Evolutionary conservation across 2,888 invertebrate species (phyloP), one percentile per base, ranked within the genome.

Genomic region (Philereme vetulata): DNA sequence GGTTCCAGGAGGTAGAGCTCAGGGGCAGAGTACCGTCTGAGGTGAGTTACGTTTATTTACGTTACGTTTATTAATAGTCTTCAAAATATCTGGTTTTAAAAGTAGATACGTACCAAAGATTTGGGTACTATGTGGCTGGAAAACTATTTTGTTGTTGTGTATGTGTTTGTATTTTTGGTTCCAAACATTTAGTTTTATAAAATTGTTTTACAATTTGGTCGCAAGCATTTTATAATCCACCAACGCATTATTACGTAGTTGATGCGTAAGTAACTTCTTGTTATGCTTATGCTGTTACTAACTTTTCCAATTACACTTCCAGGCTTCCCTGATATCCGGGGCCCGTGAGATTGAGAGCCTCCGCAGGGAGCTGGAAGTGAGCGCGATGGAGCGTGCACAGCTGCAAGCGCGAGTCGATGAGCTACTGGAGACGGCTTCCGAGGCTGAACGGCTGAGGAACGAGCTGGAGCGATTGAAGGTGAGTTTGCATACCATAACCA

Each of bases 391-490:
- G 82, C 94, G 95, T 70, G 90, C 93, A 47, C 93, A 93, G 74
- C 86, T 95, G 73, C 94, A 95, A 78, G 81, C 94, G 64, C 91
- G 91, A 71, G 91, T 94, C 34, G 88, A 90, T 46, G 95, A 95
- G 77, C 81, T 96, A 72, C 83, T 94, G 74, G 94, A 94, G 73
- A 93, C 94, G 72, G 94, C 94, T 63, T 93, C 93, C 53, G 96
- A 96, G 78, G 93, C 96, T 60, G 94, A 94, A 65, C 90, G 93
- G 69, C 88, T 96, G 57, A 93, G 95, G 71, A 93, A 93, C 59
- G 96, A 96, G 85, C 93, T 96, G 70, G 93, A 94, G 44, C 93
- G 94, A 71, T 84, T 96, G 72, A 96, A 96, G 94, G 95, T 96
- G 75, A 9, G 34, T 54, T 5, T 38, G 4, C 9, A 47, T 42